Evolutionary conservation across 1,140 invertebrate species (phyloP).

Genomic region (Drosophila eugracilis): DNA sequence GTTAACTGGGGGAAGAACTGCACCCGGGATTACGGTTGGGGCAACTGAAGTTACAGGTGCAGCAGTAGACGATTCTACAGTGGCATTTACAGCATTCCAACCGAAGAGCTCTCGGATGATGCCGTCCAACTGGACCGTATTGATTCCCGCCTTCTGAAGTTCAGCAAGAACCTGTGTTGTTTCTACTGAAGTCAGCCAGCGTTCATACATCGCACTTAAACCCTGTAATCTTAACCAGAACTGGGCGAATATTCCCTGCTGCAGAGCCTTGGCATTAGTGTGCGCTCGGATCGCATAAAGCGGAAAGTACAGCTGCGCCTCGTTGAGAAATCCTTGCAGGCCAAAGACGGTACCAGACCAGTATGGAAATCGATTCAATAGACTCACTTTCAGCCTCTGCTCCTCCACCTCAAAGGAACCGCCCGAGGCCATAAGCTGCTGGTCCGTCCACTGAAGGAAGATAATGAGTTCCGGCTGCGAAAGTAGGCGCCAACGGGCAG

Average conservation of each 20-base stretch:
- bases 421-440: conserved; percentile 59
- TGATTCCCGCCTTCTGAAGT: conserved; percentile 61
- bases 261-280: conserved; percentile 61
- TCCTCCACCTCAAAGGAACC: conserved; percentile 65
- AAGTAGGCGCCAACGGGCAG: conserved; percentile 58
- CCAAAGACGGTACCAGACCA: conserved; percentile 70
- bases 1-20: conserved; percentile 48
- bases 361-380: conserved; percentile 70
- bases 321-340: conserved; percentile 74
- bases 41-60: conserved; percentile 2
- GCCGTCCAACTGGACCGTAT: conserved; percentile 55
- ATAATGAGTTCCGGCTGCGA: conserved; percentile 71
- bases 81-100: conserved; percentile 57
- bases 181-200: conserved; percentile 56
- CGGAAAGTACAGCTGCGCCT: conserved; percentile 70
- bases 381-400: conserved; percentile 49
- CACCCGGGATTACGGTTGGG: conserved; percentile 44
- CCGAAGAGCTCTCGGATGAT: conserved; percentile 65
- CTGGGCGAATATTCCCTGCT: conserved; percentile 68
- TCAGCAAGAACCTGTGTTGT: conserved; percentile 53
- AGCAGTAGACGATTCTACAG: conserved; percentile 17
- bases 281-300: conserved; percentile 52
- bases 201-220: conserved; percentile 66
- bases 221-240: conserved; percentile 60
- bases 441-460: conserved; percentile 64